Evolutionary conservation across 2,888 invertebrate genomes (phyloP).

Genomic region (Leucania comma): DNA sequence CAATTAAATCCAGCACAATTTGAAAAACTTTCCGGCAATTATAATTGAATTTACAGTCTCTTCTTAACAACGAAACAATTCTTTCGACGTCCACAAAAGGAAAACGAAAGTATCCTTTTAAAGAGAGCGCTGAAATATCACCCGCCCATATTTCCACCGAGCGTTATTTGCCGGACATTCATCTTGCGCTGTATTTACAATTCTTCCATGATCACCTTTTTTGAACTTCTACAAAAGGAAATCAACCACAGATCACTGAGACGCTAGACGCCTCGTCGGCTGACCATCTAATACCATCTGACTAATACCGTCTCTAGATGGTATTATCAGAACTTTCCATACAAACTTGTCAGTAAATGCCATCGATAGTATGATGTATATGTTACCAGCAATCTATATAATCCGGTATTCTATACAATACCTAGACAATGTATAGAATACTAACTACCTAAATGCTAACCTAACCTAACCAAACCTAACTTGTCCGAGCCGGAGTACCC

Average conservation of each 20-base stretch:
- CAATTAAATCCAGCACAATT: neutral
- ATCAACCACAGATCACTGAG: neutral
- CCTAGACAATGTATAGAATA: too few species aligned
- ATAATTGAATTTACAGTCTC: neutral
- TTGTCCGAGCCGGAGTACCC: too few species aligned
- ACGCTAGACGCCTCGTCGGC: too few species aligned
- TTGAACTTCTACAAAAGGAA: conserved; percentile 17
- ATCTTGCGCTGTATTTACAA: conserved; percentile 15
- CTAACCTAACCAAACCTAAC: too few species aligned
- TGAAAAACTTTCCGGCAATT: neutral
- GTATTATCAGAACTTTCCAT: too few species aligned
- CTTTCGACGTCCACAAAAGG: conserved; percentile 19
- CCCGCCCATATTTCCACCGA: neutral
- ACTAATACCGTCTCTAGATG: too few species aligned
- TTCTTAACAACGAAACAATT: neutral
- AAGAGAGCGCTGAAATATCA: conserved; percentile 5
- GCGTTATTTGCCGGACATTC: conserved; percentile 9
- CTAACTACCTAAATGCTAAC: too few species aligned
- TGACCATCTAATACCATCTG: too few species aligned
- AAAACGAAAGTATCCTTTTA: neutral
- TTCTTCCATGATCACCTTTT: conserved; percentile 8
- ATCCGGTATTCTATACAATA: too few species aligned
- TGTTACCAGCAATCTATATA: too few species aligned
- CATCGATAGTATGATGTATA: too few species aligned
- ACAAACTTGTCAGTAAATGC: too few species aligned